Conservation (phyloP, 2,797 vertebrate genomes). For the Babyrousa celebensis region DNA sequence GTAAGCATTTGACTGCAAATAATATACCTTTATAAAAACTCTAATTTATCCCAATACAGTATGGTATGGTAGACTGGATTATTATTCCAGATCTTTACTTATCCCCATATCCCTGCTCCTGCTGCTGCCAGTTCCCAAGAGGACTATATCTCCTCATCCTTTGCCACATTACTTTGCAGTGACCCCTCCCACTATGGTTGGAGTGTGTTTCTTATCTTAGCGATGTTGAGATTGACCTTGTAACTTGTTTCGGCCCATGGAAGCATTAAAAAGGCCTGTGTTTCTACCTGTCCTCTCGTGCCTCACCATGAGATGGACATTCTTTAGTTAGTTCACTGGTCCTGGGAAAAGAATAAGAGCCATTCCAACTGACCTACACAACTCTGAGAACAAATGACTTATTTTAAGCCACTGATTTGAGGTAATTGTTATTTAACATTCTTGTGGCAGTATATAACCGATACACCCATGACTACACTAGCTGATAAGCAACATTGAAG, state of each 20-base stretch:
- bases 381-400: background rate
- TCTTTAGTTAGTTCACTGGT: background rate
- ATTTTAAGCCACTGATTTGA: background rate
- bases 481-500: background rate
- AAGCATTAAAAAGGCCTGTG: background rate
- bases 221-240: background rate
- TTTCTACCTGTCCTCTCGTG: background rate
- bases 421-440: background rate
- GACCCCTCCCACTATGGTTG: rapidly evolving
- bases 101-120: no score
- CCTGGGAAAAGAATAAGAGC: background rate
- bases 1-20: background rate
- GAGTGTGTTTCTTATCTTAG: background rate
- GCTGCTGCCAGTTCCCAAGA: background rate
- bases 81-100: background rate
- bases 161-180: background rate
- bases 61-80: background rate
- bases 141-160: background rate
- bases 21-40: slow-evolving; percentile 44
- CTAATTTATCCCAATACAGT: background rate
- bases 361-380: background rate
- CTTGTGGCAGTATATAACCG: background rate
- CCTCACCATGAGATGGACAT: background rate
- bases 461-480: background rate
- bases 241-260: background rate